Percentiles rank a stretch among this genome's conserved stretches.
Evolutionary conservation across 2,113 vertebrate species (phyloP).

Genomic region (Cinclus mexicanus): DNA sequence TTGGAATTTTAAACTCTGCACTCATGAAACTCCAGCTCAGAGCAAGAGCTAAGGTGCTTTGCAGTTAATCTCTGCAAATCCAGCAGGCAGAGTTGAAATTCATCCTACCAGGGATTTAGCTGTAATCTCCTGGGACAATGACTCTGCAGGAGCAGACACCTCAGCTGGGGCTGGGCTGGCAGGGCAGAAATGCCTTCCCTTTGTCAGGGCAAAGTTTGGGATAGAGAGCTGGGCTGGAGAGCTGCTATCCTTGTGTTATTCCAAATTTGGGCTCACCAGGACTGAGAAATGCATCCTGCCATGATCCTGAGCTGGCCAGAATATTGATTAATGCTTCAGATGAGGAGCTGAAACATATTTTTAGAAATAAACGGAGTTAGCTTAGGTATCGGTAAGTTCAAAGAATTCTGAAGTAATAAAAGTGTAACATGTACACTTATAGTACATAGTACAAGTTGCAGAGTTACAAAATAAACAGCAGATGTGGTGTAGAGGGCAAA

Average conservation of each 20-base stretch:
- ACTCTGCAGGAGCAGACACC: background rate
- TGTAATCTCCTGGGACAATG: background rate
- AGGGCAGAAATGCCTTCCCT: background rate
- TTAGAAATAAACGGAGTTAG: background rate
- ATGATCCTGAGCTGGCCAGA: background rate
- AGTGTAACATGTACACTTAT: background rate
- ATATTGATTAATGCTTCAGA: background rate
- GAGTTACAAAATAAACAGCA: background rate
- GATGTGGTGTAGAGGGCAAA: background rate
- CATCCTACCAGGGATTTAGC: background rate
- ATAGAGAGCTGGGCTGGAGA: background rate
- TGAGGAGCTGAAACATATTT: background rate
- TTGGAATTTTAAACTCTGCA: background rate
- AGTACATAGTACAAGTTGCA: background rate
- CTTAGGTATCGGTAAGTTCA: background rate
- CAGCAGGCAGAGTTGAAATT: conserved; percentile 19
- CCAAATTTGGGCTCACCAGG: background rate
- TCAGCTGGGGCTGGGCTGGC: background rate
- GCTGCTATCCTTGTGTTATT: rapidly evolving
- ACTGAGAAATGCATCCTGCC: background rate
- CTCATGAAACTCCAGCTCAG: background rate
- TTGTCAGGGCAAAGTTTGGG: background rate
- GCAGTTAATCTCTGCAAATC: conserved; percentile 42
- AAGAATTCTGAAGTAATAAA: background rate
- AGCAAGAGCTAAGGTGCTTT: conserved; percentile 33